phyloP scores from a whole-genome alignment of 2,888 invertebrate genomes.

The Acanthococcus lagerstroemiae region DNA sequence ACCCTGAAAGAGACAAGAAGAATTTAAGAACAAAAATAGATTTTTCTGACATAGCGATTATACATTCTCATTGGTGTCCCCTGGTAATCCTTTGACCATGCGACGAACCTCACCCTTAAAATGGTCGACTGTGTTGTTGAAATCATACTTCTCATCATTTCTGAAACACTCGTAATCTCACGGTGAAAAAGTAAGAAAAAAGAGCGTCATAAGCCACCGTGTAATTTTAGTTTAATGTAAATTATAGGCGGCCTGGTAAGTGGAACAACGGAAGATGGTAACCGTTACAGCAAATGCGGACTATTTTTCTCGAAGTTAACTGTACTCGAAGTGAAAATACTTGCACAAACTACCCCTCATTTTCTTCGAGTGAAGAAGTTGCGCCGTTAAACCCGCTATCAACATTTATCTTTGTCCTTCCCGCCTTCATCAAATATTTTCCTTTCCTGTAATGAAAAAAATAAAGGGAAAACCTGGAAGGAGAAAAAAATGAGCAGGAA shows the following conservation, averaged over 20 bases:
- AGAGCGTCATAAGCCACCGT: background rate
- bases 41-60: no score
- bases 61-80: no score
- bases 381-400: conserved; percentile 1
- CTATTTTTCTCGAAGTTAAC: conserved; percentile 2
- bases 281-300: background rate
- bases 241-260: background rate
- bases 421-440: background rate
- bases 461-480: background rate
- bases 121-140: no score
- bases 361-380: background rate
- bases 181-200: background rate
- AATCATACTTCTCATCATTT: no score
- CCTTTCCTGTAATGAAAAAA: background rate
- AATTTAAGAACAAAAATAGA: no score
- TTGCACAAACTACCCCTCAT: conserved; percentile 5
- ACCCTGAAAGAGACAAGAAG: no score
- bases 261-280: background rate
- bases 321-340: conserved; percentile 5
- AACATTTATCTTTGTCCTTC: conserved; percentile 8
- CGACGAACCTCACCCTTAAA: no score
- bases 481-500: background rate
- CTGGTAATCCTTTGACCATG: no score
- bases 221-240: conserved; percentile 6
- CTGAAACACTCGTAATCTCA: no score